Evolutionary conservation across 2,797 vertebrate species (phyloP).

Genomic region (Protosalanx chinensis): DNA sequence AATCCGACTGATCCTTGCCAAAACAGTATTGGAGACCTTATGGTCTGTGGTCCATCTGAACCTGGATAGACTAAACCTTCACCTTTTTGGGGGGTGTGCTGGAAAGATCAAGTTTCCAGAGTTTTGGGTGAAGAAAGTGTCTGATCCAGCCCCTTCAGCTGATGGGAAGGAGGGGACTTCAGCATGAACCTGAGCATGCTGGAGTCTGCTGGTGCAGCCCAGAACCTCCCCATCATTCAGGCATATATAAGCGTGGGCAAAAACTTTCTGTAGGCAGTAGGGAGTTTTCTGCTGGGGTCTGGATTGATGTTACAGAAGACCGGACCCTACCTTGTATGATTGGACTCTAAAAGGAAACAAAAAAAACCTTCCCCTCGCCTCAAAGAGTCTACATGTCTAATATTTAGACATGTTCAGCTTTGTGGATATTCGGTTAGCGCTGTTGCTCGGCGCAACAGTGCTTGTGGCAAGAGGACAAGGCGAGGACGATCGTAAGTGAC

Average conservation of each 20-base stretch:
- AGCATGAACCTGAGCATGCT: slow-evolving; percentile 67
- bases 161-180: slow-evolving; percentile 71
- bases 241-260: slow-evolving; percentile 86
- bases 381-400: slow-evolving; percentile 99
- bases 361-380: slow-evolving; percentile 81
- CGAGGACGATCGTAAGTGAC: slow-evolving; percentile 89
- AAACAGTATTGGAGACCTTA: slow-evolving; percentile 3
- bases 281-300: slow-evolving; percentile 97
- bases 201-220: slow-evolving; percentile 33
- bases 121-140: slow-evolving; percentile 30
- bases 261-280: slow-evolving; percentile 88
- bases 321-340: slow-evolving; percentile 92
- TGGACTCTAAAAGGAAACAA: slow-evolving; percentile 87
- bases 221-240: slow-evolving; percentile 78
- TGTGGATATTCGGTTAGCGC: slow-evolving; percentile 98
- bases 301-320: slow-evolving; percentile 82
- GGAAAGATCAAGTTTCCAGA: slow-evolving; percentile 15
- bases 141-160: slow-evolving; percentile 64
- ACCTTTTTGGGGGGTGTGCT: slow-evolving; percentile 6
- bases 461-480: slow-evolving; percentile 90
- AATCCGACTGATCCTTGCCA: slow-evolving; percentile 19
- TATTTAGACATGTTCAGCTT: slow-evolving; percentile 99
- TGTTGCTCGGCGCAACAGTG: slow-evolving; percentile 89
- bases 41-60: slow-evolving; percentile 26
- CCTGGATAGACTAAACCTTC: slow-evolving; percentile 39